Base-by-base conservation (phyloP, 2,113 vertebrate genomes). In the Hiodon alosoides region DNA sequence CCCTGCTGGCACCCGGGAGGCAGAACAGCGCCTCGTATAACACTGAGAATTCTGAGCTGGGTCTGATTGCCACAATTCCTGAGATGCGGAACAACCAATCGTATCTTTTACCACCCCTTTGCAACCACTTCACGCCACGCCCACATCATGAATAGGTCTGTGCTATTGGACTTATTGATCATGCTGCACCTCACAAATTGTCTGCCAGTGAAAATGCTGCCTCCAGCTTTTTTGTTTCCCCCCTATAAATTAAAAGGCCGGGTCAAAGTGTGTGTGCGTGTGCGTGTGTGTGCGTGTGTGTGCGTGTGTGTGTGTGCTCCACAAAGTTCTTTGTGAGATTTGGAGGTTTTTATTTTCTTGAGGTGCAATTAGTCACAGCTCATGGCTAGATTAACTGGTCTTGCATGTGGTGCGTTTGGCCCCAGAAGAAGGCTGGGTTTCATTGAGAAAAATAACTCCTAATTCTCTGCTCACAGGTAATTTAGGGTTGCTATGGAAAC, bases 401-500 rank as follows among this genome's bases (percentile, higher is more conserved):
- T 54, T 62, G 73, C 57, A 74, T 79, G 71, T 52, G 53, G n/a
- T 54, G 17, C 68, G 79, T 82, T 89, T 86, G 80, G 79, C 85
- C 90, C 86, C 86, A 88, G 83, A 78, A 83, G 83, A 89, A 85
- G 89, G 68, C 70, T 80, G 71, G 89, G 90, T 89, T 90, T 89
- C 85, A 87, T 87, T 90, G 89, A 89, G 84, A 83, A 89, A 31
- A 91, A 90, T 89, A 90, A 87, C 88, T 86, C 87, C 83, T 89
- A 88, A 89, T 89, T 87, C 81, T 84, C 83, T 62, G 52, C 52
- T 54, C 83, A 86, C 80, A 89, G 85, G 13, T 67, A 7, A 81
- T 89, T 79, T 14, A 71, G 75, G 79, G 91, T 94, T 93, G 83
- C 91, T 86, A 89, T 93, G 87, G 93, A 81, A 93, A 93, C 90